Conservation (phyloP, 2,888 invertebrate species). For the Euclidia mi region DNA sequence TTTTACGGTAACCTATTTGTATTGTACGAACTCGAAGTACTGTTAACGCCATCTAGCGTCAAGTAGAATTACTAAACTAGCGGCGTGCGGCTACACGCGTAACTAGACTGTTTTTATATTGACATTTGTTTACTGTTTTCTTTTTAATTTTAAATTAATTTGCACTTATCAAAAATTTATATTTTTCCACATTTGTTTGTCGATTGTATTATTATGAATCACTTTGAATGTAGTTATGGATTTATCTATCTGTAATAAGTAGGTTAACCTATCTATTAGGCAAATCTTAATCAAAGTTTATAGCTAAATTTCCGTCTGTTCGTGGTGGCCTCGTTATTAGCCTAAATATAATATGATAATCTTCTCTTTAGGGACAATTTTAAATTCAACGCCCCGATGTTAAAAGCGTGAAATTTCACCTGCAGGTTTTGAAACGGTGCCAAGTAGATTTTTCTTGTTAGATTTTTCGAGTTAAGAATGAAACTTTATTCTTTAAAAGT, state of each 20-base stretch:
- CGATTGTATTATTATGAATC: too few species aligned
- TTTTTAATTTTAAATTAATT: not conserved
- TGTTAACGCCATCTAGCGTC: constrained; percentile 80
- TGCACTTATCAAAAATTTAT: too few species aligned
- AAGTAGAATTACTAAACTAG: constrained; percentile 73
- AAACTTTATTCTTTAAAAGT: not conserved
- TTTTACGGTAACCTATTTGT: too few species aligned
- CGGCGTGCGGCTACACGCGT: not conserved
- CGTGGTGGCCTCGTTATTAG: not conserved
- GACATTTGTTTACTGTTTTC: constrained; percentile 19
- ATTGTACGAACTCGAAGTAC: constrained; percentile 30
- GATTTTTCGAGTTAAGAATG: constrained; percentile 15
- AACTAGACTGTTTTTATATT: not conserved
- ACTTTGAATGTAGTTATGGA: too few species aligned
- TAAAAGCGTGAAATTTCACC: constrained; percentile 24
- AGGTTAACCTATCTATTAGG: too few species aligned
- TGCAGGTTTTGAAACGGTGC: constrained; percentile 27
- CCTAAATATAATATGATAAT: not conserved
- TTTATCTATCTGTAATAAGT: too few species aligned
- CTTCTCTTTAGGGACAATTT: constrained; percentile 8
- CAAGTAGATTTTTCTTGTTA: constrained; percentile 20
- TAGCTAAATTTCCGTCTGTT: too few species aligned
- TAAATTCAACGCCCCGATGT: constrained; percentile 13
- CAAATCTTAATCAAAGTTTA: too few species aligned
- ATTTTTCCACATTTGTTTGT: too few species aligned